These are phyloP conservation scores for Chorisops tibialis DNA, from an alignment of 2,888 invertebrate species.

Conservation along the genomic window DNA sequence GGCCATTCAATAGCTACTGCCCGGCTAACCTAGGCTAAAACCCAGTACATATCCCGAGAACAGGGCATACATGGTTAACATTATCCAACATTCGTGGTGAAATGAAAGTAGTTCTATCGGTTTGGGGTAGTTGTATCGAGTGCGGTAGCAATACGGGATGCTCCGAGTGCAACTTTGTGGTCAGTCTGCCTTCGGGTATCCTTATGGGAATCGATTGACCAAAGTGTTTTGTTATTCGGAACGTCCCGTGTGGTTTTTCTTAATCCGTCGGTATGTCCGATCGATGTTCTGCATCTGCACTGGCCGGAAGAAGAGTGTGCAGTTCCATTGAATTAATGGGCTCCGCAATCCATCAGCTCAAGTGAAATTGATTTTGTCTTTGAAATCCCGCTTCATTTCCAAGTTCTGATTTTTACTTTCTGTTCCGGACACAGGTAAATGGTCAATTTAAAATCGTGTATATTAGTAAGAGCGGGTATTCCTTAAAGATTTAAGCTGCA, in stretches of 20 bases:
- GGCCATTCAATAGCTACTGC: slow-evolving; percentile 28
- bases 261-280: slow-evolving; percentile 1
- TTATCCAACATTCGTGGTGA: slow-evolving; percentile 15
- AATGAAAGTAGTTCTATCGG: slow-evolving; percentile 16
- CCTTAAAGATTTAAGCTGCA: too few species aligned
- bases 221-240: slow-evolving; percentile 22
- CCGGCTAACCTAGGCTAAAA: neutral
- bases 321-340: too few species aligned
- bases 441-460: too few species aligned
- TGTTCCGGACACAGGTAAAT: too few species aligned
- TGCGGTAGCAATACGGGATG: neutral
- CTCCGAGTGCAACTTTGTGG: neutral
- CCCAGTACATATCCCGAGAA: too few species aligned
- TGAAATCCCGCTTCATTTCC: too few species aligned
- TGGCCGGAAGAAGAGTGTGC: too few species aligned
- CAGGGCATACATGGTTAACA: neutral
- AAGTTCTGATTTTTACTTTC: too few species aligned
- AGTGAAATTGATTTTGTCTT: too few species aligned
- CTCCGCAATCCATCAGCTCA: too few species aligned
- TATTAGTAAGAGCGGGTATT: too few species aligned
- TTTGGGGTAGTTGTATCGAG: slow-evolving; percentile 7
- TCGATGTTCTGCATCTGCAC: too few species aligned
- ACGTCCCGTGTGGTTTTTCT: slow-evolving; percentile 16
- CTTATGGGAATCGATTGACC: slow-evolving; percentile 16
- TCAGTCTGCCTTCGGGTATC: neutral